These are phyloP conservation scores for Perca fluviatilis DNA, from an alignment of 2,113 vertebrate genomes.

Conservation along the genomic window DNA sequence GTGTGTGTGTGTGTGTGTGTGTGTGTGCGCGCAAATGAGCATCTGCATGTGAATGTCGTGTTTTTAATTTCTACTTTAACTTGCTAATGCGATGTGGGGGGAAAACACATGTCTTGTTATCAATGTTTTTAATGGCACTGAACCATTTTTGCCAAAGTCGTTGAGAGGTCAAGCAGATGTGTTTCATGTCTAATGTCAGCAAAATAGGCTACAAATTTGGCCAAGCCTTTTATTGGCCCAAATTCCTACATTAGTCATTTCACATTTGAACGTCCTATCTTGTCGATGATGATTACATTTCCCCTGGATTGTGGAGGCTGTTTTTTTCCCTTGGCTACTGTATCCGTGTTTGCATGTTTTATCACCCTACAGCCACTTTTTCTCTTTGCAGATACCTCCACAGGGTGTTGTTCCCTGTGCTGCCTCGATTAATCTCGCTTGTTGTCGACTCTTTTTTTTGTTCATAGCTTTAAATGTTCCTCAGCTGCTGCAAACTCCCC, in stretches of 20 bases:
- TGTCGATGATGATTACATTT: conserved; percentile 38
- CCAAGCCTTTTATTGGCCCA: conserved; percentile 17
- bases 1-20: background rate
- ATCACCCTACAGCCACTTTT: conserved; percentile 19
- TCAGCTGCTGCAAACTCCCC: conserved; percentile 28
- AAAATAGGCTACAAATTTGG: background rate
- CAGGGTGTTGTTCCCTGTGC: conserved; percentile 32
- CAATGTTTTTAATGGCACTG: conserved; percentile 22
- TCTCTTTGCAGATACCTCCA: conserved; percentile 15
- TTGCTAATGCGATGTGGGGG: background rate
- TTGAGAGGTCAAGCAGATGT: conserved; percentile 16
- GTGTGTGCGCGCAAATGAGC: conserved; percentile 21
- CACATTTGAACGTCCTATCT: conserved; percentile 30
- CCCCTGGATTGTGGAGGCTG: background rate
- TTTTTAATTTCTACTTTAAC: background rate
- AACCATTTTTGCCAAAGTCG: conserved; percentile 46
- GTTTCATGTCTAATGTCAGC: background rate
- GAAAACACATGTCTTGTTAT: background rate
- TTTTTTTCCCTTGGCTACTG: conserved; percentile 20
- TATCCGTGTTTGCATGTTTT: background rate
- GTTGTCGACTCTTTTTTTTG: conserved; percentile 39
- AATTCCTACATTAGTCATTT: conserved; percentile 25
- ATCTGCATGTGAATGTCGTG: conserved; percentile 5
- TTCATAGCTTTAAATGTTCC: conserved; percentile 47
- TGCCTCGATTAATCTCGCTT: conserved; percentile 48